A percentile compares a stretch with the other conserved stretches of the same genome.
phyloP scores from a whole-genome alignment of 2,797 vertebrate species.

The Neostethus bicornis region DNA sequence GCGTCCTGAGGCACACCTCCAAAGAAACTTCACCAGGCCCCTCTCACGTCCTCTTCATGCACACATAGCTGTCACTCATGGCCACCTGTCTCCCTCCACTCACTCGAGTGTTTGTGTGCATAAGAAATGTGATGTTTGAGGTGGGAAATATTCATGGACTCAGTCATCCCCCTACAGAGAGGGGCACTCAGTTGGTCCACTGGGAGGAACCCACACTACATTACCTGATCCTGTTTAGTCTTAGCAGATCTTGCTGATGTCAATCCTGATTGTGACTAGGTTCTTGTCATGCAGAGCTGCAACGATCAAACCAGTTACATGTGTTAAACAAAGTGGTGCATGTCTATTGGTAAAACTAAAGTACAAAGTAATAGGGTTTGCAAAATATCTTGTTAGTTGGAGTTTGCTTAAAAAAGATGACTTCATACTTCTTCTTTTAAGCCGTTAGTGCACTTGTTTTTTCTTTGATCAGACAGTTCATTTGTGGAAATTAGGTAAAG shows the following conservation, averaged over 20 bases:
- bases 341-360: slow-evolving; percentile 27
- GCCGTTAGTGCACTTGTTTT: slow-evolving; percentile 52
- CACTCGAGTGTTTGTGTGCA: slow-evolving; percentile 61
- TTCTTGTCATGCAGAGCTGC: slow-evolving; percentile 35
- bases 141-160: slow-evolving; percentile 41
- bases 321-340: slow-evolving; percentile 29
- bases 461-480: slow-evolving; percentile 57
- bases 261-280: slow-evolving; percentile 28
- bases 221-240: slow-evolving; percentile 58
- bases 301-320: slow-evolving; percentile 38
- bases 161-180: slow-evolving; percentile 51
- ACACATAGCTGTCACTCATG: slow-evolving; percentile 59
- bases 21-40: slow-evolving; percentile 43
- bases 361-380: slow-evolving; percentile 25
- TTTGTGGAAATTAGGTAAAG: slow-evolving; percentile 60
- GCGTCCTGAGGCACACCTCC: slow-evolving; percentile 59
- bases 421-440: slow-evolving; percentile 38
- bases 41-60: slow-evolving; percentile 18
- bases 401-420: slow-evolving; percentile 17
- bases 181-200: slow-evolving; percentile 51
- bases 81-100: slow-evolving; percentile 53
- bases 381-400: slow-evolving; percentile 14
- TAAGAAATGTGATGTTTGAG: slow-evolving; percentile 59
- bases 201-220: slow-evolving; percentile 53
- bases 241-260: slow-evolving; percentile 37